Evolutionary conservation across 2,888 invertebrate species (phyloP).

Genomic region (Luffia ferchaultella): DNA sequence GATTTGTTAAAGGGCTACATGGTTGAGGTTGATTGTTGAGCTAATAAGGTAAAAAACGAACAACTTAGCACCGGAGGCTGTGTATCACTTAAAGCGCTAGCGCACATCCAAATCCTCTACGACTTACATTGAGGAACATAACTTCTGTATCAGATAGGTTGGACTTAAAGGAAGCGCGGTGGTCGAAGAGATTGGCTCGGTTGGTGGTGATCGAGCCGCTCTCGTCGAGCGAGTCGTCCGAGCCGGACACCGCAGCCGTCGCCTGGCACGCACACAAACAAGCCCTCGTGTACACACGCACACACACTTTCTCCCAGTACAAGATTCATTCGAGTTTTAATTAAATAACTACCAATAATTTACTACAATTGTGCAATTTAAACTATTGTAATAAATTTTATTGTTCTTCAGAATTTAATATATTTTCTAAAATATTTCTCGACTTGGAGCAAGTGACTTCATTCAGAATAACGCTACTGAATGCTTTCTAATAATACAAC

Average conservation of each 20-base stretch:
- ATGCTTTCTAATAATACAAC: too few relatives aligned
- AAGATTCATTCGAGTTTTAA: constrained; percentile 5
- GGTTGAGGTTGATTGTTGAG: too few relatives aligned
- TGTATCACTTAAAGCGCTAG: not conserved
- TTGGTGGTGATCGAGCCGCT: constrained; percentile 85
- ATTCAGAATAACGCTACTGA: too few relatives aligned
- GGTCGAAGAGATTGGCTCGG: constrained; percentile 76
- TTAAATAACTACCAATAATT: too few relatives aligned
- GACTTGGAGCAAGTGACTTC: too few relatives aligned
- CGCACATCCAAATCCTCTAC: constrained; percentile 18
- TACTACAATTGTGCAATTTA: too few relatives aligned
- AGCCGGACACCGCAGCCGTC: constrained; percentile 59
- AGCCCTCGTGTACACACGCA: constrained; percentile 8
- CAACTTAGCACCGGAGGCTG: not conserved
- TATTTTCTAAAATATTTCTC: too few relatives aligned
- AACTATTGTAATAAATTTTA: too few relatives aligned
- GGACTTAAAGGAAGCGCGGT: constrained; percentile 83
- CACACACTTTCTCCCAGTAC: constrained; percentile 6
- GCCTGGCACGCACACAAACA: constrained; percentile 55
- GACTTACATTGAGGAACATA: constrained; percentile 86
- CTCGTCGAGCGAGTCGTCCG: constrained; percentile 69
- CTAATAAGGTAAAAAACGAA: too few relatives aligned
- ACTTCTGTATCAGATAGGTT: constrained; percentile 95
- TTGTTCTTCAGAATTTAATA: too few relatives aligned
- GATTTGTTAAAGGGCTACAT: too few relatives aligned